Evolutionary conservation across 2,113 vertebrate species (phyloP), one percentile per base, ranked within the genome.

Genomic region (Cercocebus atys): DNA sequence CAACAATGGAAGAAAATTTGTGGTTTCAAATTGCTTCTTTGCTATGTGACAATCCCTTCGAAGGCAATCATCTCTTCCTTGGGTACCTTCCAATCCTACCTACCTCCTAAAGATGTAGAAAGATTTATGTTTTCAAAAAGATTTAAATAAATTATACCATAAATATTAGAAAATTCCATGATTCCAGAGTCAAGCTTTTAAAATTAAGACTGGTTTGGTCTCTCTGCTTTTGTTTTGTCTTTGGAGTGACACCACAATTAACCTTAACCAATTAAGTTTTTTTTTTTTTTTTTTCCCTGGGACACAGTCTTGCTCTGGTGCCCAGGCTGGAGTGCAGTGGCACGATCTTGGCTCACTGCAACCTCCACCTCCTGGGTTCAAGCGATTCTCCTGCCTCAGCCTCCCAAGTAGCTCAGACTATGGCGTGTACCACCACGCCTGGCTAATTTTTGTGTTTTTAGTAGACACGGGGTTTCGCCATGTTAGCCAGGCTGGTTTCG

Each of bases 161-260:
- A 82, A 92, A 83, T 43, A 79, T 27, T 76, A 91, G 66, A n/a
- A 93, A 82, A 64, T 68, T 94, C 91, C 32, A 96, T 72, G 85
- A 73, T 45, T 80, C 30, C 38, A 90, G 88, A 95, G 11, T 8
- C 57, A 75, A 55, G 2, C 38, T 84, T 94, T 73, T 43, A 85
- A 88, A 91, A 76, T 38, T 52, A 88, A 91, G 38, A 81, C 27
- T 85, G 13, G 20, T 81, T 43, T 78, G 14, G 40, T 73, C 35
- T 82, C 14, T 88, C n/a, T 85, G n/a, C 57, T 76, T 50, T 66
- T 92, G 70, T 96, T 88, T 45, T 8, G 68, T 38, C 72, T 88
- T 43, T 89, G 78, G 70, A 81, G 11, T 72, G 83, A 79, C 61
- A 95, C 30, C 0, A 32, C 35, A 96, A 90, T 66, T 11, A 61